Base-by-base conservation (phyloP, 2,113 vertebrate genomes). In the Pandion haliaetus region DNA sequence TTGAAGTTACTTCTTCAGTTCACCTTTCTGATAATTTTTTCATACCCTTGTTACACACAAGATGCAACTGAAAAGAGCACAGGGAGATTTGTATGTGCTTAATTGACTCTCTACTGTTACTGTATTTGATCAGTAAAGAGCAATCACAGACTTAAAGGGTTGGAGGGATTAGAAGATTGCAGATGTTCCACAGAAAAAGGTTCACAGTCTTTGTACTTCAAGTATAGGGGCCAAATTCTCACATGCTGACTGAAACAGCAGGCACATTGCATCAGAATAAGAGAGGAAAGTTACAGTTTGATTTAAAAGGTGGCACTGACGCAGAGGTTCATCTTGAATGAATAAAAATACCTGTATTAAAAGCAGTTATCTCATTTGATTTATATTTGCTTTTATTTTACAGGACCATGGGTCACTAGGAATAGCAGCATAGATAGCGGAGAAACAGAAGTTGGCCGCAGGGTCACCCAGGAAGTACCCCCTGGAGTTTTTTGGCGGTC, bases 371-470 rank as follows among this genome's bases (percentile, higher is more conserved):
- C n/a, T 96, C 44, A 77, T 59, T 83, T 59, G 54, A 71, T 94
- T 81, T 63, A 1, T 91, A 6, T 94, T 72, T 71, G 5, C 57
- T 95, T 69, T 94, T 98, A 7, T 91, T 90, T 98, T 95, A 2
- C 91, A 99, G 99, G 99, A 79, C 98, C 99, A 3, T 99, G 99
- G 99, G 98, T 98, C 8, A 92, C 98, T 54, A 98, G 98, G 86
- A 99, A 99, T 97, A 99, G 99, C 98, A 99, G 99, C 97, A 99
- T 99, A 98, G 99, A 99, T 96, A 99, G 98, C 0, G 99, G 99
- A 31, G 99, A 98, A 95, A 98, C 99, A 15, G 99, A 99, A 90
- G 98, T 99, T 31, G 99, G 99, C 31, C 98, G 99, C 79, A 98
- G 99, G 20, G 99, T 99, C 92, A 99, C 98, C 55, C 99, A 99